Base-by-base conservation (phyloP, 2,797 vertebrate species). In the Hypotaenidia philippensis region DNA sequence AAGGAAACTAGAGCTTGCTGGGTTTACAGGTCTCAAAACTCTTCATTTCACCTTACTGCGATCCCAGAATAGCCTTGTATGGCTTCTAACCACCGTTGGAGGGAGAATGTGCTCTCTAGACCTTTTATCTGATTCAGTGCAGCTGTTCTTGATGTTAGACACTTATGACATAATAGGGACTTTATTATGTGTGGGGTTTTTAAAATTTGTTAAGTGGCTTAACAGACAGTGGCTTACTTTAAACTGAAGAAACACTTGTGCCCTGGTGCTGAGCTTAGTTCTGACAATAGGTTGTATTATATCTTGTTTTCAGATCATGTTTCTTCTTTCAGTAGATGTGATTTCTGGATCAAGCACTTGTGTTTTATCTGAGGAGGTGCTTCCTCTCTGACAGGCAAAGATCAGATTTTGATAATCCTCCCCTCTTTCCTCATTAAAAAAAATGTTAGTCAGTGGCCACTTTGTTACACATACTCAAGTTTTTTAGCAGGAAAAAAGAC, bases 231-330 rank as follows among this genome's bases (percentile, higher is more conserved):
- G 23, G 18, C 32, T 83, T 55, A 61, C 78, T 94, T 77, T 68
- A 83, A 94, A 81, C 65, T 68, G 74, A 83, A 90, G 82, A 83
- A 96, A 76, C 76, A 81, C 36, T 96, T 93, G 84, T 91, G 85
- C 76, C 6, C 0, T 69, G 70, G 29, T 66, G 38, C 49, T 70
- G 79, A 91, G 65, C 68, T 93, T 89, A 44, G 25, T 65, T 86
- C 69, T 78, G 72, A 86, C 59, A 91, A 59, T 63, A 81, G 50
- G 10, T 81, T 70, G 31, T 83, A 66, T 81, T 91, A 6, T 84
- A 77, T 81, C 61, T 75, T 49, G 29, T 22, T 78, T 94, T 85
- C 23, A 55, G 72, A 61, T 95, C 53, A 3, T 75, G 27, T 91
- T 87, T 89, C 74, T 91, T 90, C 64, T 89, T 93, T 65, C 47